Percentiles rank a stretch among this genome's conserved stretches.
Evolutionary conservation across 1,140 invertebrate genomes (phyloP).

Genomic region (Coenobita brevimanus): DNA sequence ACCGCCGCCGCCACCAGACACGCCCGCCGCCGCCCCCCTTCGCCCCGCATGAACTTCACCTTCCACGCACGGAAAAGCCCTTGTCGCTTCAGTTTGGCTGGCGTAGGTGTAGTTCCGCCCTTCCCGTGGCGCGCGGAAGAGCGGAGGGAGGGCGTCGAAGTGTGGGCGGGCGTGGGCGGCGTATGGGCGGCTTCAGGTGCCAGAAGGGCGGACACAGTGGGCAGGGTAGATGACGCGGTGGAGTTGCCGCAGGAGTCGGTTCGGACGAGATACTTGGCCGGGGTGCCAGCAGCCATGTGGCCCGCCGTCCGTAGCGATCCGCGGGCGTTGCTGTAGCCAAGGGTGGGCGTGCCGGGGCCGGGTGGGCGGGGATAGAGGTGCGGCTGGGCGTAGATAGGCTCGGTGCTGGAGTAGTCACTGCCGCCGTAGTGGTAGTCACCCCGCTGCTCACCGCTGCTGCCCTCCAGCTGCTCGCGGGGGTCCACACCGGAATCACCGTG

Average conservation of each 20-base stretch:
- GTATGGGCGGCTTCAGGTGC: constrained; percentile 51
- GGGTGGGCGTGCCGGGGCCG: constrained; percentile 55
- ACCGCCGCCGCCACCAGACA: constrained; percentile 54
- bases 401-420: constrained; percentile 69
- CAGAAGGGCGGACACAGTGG: constrained; percentile 68
- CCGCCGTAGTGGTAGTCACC: constrained; percentile 67
- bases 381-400: constrained; percentile 69
- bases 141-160: constrained; percentile 41
- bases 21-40: constrained; percentile 53
- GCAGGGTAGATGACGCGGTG: constrained; percentile 67
- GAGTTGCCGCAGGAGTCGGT: constrained; percentile 66
- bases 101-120: constrained; percentile 42
- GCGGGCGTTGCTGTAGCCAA: constrained; percentile 49
- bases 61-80: constrained; percentile 66
- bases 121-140: constrained; percentile 45
- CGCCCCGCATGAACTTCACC: constrained; percentile 67
- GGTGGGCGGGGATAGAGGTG: constrained; percentile 62
- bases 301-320: constrained; percentile 36
- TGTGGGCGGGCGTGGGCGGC: constrained; percentile 61
- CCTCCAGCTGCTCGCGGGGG: constrained; percentile 34
- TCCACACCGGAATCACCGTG: constrained; percentile 17
- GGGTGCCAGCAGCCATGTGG: constrained; percentile 27
- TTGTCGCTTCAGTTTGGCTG: constrained; percentile 68
- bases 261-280: constrained; percentile 64
- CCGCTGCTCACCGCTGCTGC: constrained; percentile 42